A percentile compares a stretch with the other conserved stretches of the same genome.
phyloP scores from a whole-genome alignment of 2,113 vertebrate species.

The Panthera tigris region DNA sequence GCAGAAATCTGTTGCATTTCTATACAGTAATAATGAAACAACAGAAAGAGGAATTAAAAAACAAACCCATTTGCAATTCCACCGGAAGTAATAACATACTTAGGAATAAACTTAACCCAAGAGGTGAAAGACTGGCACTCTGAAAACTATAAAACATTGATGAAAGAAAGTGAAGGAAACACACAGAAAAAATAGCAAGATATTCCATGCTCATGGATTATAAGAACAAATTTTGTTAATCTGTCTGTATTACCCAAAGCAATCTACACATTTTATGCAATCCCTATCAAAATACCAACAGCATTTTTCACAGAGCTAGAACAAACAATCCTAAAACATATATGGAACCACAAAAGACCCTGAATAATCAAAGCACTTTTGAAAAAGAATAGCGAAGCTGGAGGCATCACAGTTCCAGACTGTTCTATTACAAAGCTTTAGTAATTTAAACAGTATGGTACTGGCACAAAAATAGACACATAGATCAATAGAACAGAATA shows the following conservation, averaged over 20 bases:
- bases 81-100: not conserved
- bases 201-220: not conserved
- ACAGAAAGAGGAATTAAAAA: not conserved
- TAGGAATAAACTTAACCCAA: not conserved
- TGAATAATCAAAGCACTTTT: not conserved
- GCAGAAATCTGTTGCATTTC: not conserved
- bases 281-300: not conserved
- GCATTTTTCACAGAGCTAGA: not conserved
- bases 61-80: not conserved
- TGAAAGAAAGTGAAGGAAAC: not conserved
- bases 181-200: not conserved
- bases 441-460: not conserved
- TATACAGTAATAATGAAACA: not conserved
- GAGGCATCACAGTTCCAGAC: not conserved
- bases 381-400: not conserved
- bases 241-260: not conserved
- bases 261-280: not conserved
- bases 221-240: too few species aligned
- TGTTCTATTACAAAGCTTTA: not conserved
- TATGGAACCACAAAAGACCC: not conserved
- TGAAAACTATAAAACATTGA: not conserved
- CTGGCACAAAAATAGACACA: not conserved
- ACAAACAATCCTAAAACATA: not conserved
- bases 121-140: not conserved
- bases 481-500: not conserved